phyloP scores from a whole-genome alignment of 2,888 invertebrate genomes.

The Rhynchonema sp. region DNA sequence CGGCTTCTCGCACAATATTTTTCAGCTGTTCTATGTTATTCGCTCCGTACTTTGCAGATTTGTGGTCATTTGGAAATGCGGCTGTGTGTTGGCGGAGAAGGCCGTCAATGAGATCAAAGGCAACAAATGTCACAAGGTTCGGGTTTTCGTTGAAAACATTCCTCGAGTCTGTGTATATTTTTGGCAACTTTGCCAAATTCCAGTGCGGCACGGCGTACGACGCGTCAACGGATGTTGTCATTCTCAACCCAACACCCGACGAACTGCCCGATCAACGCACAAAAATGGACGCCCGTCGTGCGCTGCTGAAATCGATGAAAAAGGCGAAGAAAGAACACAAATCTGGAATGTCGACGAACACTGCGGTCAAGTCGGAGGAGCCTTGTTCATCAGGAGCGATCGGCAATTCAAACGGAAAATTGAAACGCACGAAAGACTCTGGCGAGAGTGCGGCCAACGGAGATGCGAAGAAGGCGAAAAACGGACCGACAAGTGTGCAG shows the following conservation, averaged over 20 bases:
- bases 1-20: background rate
- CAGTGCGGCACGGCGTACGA: constrained; percentile 58
- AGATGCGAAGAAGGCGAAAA: background rate
- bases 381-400: too few species aligned
- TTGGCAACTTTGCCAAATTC: constrained; percentile 11
- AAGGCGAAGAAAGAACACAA: too few species aligned
- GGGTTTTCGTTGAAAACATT: background rate
- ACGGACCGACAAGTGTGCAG: constrained; percentile 14
- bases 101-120: constrained; percentile 62
- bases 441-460: constrained; percentile 6
- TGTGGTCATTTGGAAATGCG: constrained; percentile 53
- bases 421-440: too few species aligned
- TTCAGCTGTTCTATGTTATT: background rate
- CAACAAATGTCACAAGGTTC: constrained; percentile 32
- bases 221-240: constrained; percentile 53
- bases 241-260: constrained; percentile 66
- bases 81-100: constrained; percentile 86
- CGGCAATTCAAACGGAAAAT: too few species aligned
- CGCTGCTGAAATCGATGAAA: constrained; percentile 44
- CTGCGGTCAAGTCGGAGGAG: too few species aligned
- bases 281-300: constrained; percentile 48
- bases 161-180: background rate
- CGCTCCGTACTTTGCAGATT: constrained; percentile 27
- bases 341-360: constrained; percentile 24
- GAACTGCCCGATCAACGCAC: constrained; percentile 41